phyloP scores from a whole-genome alignment of 2,113 vertebrate species.

The Gymnarchus niloticus region DNA sequence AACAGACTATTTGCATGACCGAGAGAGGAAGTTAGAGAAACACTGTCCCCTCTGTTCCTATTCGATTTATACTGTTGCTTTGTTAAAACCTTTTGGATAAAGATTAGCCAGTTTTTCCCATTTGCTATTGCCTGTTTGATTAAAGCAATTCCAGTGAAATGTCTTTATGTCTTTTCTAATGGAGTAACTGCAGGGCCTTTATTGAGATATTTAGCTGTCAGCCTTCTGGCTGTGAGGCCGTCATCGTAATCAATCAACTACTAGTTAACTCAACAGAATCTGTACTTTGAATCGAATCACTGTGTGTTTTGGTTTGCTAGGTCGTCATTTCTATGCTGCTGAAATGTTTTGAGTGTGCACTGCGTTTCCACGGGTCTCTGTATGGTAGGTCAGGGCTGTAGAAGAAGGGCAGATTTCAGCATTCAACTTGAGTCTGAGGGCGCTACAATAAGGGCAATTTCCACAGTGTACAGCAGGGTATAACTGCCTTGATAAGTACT shows the following conservation, averaged over 20 bases:
- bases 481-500: constrained; percentile 36
- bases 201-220: neutral
- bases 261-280: neutral
- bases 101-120: neutral
- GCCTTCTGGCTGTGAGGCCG: neutral
- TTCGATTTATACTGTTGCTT: neutral
- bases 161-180: neutral
- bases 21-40: neutral
- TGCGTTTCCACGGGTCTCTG: neutral
- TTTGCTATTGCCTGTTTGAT: neutral
- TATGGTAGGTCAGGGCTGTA: neutral
- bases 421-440: constrained; percentile 4
- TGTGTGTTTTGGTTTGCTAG: neutral
- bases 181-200: neutral
- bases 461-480: constrained; percentile 47
- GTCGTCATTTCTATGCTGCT: neutral
- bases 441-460: constrained; percentile 45
- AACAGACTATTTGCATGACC: neutral
- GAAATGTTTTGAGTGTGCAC: neutral
- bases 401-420: neutral
- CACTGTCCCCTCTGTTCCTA: neutral
- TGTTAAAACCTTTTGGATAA: neutral
- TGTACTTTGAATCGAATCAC: neutral
- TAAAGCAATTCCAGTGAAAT: neutral
- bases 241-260: neutral